These are phyloP conservation scores for Stegostoma tigrinum DNA, from an alignment of 2,113 vertebrate species.

Conservation along the genomic window DNA sequence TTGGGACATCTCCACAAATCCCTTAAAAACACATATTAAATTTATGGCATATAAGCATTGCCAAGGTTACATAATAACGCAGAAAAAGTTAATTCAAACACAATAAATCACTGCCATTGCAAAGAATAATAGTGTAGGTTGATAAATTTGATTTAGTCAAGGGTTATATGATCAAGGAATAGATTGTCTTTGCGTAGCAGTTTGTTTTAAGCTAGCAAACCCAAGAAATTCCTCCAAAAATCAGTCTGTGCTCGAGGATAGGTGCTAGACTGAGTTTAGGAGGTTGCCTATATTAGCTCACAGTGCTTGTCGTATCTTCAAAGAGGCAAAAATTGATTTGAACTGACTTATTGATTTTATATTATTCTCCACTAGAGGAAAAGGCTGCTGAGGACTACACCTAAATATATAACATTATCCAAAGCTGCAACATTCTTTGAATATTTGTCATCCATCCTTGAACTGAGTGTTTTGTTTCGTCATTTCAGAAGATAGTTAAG, in stretches of 20 bases:
- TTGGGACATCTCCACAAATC: constrained; percentile 21
- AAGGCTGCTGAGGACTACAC: background rate
- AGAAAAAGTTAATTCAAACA: background rate
- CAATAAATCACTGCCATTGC: background rate
- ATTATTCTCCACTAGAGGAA: background rate
- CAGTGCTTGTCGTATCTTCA: background rate
- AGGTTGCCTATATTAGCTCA: background rate
- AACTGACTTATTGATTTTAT: background rate
- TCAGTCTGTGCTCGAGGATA: background rate
- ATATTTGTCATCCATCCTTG: background rate
- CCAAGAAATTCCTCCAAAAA: background rate
- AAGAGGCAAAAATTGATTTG: background rate
- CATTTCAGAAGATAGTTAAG: too few species aligned
- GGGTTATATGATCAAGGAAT: background rate
- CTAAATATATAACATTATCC: background rate
- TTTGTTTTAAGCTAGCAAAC: background rate
- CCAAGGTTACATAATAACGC: background rate
- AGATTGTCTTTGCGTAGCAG: background rate
- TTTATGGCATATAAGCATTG: background rate
- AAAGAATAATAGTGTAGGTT: background rate
- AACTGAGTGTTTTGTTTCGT: too few species aligned
- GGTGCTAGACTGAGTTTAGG: background rate
- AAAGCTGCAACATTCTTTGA: background rate
- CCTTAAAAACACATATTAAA: background rate
- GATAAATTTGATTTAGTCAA: background rate